These are phyloP conservation scores for Drosophila bipectinata DNA, from an alignment of 1,140 invertebrate genomes.

Conservation along the genomic window DNA sequence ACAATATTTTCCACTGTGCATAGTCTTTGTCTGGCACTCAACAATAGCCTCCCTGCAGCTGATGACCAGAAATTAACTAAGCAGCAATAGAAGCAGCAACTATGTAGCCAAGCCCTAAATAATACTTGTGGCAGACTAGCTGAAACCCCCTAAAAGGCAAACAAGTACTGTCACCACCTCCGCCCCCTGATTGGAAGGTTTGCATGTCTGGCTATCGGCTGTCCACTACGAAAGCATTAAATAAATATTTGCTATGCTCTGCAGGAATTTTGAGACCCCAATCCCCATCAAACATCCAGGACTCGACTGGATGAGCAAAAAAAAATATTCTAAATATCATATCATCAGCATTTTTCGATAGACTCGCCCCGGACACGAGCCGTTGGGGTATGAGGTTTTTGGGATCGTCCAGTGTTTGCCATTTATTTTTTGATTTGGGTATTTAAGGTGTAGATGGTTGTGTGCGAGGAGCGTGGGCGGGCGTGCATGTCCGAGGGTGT, in stretches of 20 bases:
- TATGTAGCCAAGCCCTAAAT: conserved; percentile 44
- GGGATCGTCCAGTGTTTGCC: conserved; percentile 75
- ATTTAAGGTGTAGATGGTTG: conserved; percentile 76
- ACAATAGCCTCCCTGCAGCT: conserved; percentile 58
- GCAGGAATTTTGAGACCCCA: conserved; percentile 74
- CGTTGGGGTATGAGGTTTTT: conserved; percentile 26
- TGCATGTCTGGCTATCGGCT: conserved; percentile 62
- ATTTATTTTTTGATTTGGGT: conserved; percentile 83
- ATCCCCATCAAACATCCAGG: conserved; percentile 31
- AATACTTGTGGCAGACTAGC: conserved; percentile 17
- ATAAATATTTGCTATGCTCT: conserved; percentile 80
- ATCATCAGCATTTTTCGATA: conserved; percentile 80
- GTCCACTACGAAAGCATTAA: conserved; percentile 70
- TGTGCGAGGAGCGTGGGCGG: conserved; percentile 19
- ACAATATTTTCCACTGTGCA: conserved; percentile 11
- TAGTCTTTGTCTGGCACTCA: conserved; percentile 35
- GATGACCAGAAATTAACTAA: conserved; percentile 73
- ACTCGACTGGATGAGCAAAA: conserved; percentile 13
- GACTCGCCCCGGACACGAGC: conserved; percentile 49
- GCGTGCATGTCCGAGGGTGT: conserved; percentile 59
- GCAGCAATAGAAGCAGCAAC: conserved; percentile 47
- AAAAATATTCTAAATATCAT: conserved; percentile 78
- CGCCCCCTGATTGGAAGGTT: conserved; percentile 15
- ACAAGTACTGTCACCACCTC: conserved; percentile 33
- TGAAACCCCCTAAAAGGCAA: conserved; percentile 25